These are phyloP conservation scores for Bufo gargarizans DNA, from an alignment of 2,113 vertebrate genomes.

Conservation along the genomic window DNA sequence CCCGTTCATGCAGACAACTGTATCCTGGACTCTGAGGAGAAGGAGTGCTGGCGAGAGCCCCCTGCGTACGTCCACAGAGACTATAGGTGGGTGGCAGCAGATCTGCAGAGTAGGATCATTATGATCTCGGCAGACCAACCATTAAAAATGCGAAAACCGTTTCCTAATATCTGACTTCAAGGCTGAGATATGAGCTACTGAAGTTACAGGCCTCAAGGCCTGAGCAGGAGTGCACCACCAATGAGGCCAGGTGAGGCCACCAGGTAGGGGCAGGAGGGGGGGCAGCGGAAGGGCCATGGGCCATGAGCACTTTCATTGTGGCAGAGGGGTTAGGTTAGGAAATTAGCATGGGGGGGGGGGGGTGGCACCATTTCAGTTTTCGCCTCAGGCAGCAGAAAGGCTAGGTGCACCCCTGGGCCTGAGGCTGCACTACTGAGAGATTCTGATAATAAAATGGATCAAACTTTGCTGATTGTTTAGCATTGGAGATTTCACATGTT, in stretches of 20 bases:
- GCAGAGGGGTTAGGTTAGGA: no score
- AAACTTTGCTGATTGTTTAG: no score
- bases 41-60: constrained; percentile 90
- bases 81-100: constrained; percentile 78
- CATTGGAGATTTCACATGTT: no score
- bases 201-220: not conserved
- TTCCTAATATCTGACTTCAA: not conserved
- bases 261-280: no score
- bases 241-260: no score
- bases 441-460: not conserved
- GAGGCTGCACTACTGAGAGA: not conserved
- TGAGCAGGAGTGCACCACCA: no score
- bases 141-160: not conserved
- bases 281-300: no score
- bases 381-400: no score
- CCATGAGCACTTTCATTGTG: no score
- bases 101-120: not conserved
- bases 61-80: constrained; percentile 93
- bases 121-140: not conserved
- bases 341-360: no score
- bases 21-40: constrained; percentile 89
- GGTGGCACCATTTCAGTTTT: no score
- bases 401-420: no score
- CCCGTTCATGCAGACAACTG: constrained; percentile 96
- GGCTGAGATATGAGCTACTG: not conserved